These are phyloP conservation scores for Notechis scutatus DNA, from an alignment of 2,113 vertebrate species.

Conservation along the genomic window DNA sequence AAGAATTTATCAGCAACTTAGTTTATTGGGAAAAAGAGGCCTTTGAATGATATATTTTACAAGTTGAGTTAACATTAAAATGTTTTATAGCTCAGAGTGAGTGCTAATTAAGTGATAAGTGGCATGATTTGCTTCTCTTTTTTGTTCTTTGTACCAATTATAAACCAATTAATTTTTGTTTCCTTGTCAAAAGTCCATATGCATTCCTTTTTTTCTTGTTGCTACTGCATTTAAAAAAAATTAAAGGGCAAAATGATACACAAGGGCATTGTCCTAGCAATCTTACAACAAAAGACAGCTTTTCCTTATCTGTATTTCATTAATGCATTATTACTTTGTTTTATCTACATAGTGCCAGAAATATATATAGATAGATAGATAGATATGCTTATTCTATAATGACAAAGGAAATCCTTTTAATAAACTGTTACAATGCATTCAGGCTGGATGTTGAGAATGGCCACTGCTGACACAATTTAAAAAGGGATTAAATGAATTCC, in stretches of 20 bases:
- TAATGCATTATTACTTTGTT: neutral
- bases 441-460: neutral
- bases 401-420: neutral
- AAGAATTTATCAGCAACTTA: neutral
- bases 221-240: neutral
- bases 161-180: conserved; percentile 53
- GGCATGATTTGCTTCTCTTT: conserved; percentile 51
- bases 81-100: conserved; percentile 51
- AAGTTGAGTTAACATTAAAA: conserved; percentile 42
- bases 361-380: neutral
- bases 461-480: neutral
- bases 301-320: neutral
- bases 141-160: conserved; percentile 59
- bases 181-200: conserved; percentile 45
- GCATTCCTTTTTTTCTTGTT: conserved; percentile 10
- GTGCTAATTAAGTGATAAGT: conserved; percentile 63
- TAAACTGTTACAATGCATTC: neutral
- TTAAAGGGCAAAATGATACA: conserved; percentile 5
- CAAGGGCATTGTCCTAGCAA: conserved; percentile 2
- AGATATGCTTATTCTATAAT: neutral
- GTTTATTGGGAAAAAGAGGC: neutral
- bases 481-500: neutral
- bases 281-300: conserved; percentile 6
- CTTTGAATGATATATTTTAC: conserved; percentile 46
- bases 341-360: neutral